These are phyloP conservation scores for Ianthella basta DNA, from an alignment of 37 sponge, comb jelly and placozoan species.

Conservation along the genomic window DNA sequence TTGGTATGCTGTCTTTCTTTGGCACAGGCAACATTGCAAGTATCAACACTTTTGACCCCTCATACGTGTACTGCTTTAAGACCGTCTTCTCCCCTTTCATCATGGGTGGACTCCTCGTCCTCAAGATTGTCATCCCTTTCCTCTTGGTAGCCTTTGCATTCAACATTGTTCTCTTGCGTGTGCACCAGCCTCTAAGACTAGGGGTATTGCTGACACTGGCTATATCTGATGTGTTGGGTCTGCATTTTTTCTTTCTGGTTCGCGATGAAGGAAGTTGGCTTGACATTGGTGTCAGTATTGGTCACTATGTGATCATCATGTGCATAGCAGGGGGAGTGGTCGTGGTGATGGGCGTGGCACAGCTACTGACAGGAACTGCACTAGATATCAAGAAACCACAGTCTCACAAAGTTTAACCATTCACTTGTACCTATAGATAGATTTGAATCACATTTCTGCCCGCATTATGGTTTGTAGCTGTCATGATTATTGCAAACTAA, in stretches of 20 bases:
- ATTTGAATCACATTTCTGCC: too few species aligned
- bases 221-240: conserved; percentile 81
- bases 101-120: conserved; percentile 75
- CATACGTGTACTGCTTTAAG: conserved; percentile 70
- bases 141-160: conserved; percentile 71
- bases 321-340: conserved; percentile 59
- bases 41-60: conserved; percentile 79
- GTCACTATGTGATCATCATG: conserved; percentile 82
- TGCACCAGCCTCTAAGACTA: conserved; percentile 37
- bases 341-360: conserved; percentile 60
- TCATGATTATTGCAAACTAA: too few species aligned
- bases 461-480: too few species aligned
- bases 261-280: conserved; percentile 88
- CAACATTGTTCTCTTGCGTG: conserved; percentile 43
- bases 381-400: not conserved
- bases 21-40: conserved; percentile 90
- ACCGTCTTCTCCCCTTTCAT: conserved; percentile 81
- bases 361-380: conserved; percentile 45
- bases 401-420: too few species aligned
- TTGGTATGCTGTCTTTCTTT: conserved; percentile 81
- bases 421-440: too few species aligned
- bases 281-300: conserved; percentile 85
- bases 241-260: conserved; percentile 88
- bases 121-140: conserved; percentile 83
- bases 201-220: conserved; percentile 57